Base-by-base conservation (phyloP, 2,888 invertebrate species). In the Germaria angustata region DNA sequence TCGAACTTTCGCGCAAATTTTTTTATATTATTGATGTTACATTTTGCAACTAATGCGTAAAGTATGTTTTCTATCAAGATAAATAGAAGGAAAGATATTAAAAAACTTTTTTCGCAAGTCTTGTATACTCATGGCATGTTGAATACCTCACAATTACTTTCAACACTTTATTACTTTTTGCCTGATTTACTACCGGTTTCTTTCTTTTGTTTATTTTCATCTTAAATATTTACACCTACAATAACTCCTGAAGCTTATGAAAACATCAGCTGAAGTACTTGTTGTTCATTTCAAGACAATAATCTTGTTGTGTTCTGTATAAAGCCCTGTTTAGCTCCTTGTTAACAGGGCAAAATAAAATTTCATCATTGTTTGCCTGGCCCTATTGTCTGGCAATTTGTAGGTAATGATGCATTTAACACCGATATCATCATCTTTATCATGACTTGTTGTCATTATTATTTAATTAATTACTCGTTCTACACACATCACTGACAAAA, bases 371-470 rank as follows among this genome's bases (percentile, higher is more conserved):
- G 49, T 46, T 46, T 22, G 22, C 22, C 46, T n/a, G 49, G 1
- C 46, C 17, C 22, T 65, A 32, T 71, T 71, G 71, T 76, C 65
- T n/a, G 22, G 22, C 59, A 79, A 82, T 82, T 79, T 79, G 75
- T 76, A 66, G 22, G 75, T 75, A 82, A 82, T 71, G 75, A 66
- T 44, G 71, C 75, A 79, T 79, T 79, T 76, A 79, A 79, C 46
- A 55, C 44, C 75, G 71, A 69, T 79, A 59, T 39, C 51, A 76
- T 57, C 49, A 36, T 11, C 44, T 36, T 34, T 63, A 66, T 57
- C 49, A 65, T 49, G 51, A 75, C 32, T 59, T 39, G 24, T 46
- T 51, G 4, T 39, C 17, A 17, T 39, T n/a, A 24, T 57, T 22
- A 8, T 34, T 46, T 69, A 46, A 44, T 44, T 65, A 66, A 46